A percentile compares a stretch with the other conserved stretches of the same genome.
These are phyloP conservation scores for Nomada fabriciana DNA, from an alignment of 2,888 invertebrate genomes.

Conservation along the genomic window DNA sequence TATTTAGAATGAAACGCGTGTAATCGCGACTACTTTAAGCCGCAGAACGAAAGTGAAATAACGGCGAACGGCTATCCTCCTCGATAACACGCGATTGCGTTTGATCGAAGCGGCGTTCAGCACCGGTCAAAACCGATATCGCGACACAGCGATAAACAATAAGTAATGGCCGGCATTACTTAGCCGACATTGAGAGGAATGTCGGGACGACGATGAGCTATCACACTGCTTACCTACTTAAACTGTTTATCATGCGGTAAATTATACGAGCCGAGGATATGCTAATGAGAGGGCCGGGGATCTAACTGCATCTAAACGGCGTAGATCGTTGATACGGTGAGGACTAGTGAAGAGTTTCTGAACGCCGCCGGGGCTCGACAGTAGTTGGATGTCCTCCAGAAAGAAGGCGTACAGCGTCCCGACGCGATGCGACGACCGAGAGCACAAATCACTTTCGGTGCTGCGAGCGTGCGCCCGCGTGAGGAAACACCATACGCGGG, in stretches of 20 bases:
- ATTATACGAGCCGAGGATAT: slow-evolving; percentile 65
- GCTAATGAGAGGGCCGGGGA: slow-evolving; percentile 60
- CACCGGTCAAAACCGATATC: slow-evolving; percentile 31
- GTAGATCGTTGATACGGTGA: slow-evolving; percentile 61
- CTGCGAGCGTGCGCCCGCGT: slow-evolving; percentile 72
- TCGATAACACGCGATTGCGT: not conserved
- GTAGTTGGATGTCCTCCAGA: slow-evolving; percentile 55
- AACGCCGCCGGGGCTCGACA: slow-evolving; percentile 40
- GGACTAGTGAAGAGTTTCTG: slow-evolving; percentile 61
- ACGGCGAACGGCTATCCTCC: not conserved
- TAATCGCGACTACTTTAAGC: too few relatives aligned
- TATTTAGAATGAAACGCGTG: too few relatives aligned
- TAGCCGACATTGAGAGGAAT: slow-evolving; percentile 64
- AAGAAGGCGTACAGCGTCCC: slow-evolving; percentile 40
- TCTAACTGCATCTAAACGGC: slow-evolving; percentile 66
- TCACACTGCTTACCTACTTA: slow-evolving; percentile 62
- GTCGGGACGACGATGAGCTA: slow-evolving; percentile 61
- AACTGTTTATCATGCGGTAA: slow-evolving; percentile 64
- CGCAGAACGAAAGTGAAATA: not conserved
- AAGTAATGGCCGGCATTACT: slow-evolving; percentile 54
- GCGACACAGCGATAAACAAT: slow-evolving; percentile 47
- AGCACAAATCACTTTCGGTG: slow-evolving; percentile 70
- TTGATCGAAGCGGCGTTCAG: slow-evolving; percentile 3
- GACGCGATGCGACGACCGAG: slow-evolving; percentile 55
- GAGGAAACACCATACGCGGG: slow-evolving; percentile 74